Evolutionary conservation across 2,797 vertebrate species (phyloP), one percentile per base, ranked within the genome.

Genomic region (Ctenopoma kingsleyae): DNA sequence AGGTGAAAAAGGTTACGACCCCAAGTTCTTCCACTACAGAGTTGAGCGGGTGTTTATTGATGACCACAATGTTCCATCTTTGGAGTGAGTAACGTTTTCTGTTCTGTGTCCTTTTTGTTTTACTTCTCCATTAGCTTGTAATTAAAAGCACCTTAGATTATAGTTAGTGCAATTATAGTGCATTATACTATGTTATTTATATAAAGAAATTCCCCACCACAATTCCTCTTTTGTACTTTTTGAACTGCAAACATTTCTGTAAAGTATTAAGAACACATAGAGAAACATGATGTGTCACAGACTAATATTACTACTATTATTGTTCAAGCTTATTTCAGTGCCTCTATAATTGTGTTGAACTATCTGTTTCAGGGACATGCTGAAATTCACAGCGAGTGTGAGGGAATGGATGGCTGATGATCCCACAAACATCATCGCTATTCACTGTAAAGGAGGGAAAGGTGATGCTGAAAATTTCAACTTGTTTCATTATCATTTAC

Each of bases 391-490:
- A 8, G 92, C 90, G 1, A 93, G 75, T 52, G 97, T 97, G 38
- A 92, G 91, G 17, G 91, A 96, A 1, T 99, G 98, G 98, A 95
- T 98, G 96, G 87, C 88, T 15, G 86, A 93, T 22, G 95, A 99
- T 76, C 78, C 93, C 1, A 60, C 87, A 67, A 99, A 99, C 20
- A 63, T 97, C 20, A 84, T 97, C 20, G 97, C 88, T 12, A 95
- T 99, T 91, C 98, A 99, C 86, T 98, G 97, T 74, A 99, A 98
- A 91, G 98, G 97, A 78, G 98, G 97, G 8, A 99, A 99, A 96
- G 98, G 98, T 98, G 87, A 84, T 4, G 6, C 11, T 17, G 17
- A 25, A 36, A 1, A 43, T 20, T n/a, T 4, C 2, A 4, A 8
- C 15, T 56, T 16, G 9, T 35, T 58, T 59, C 1, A 9, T 53